Evolutionary conservation across 2,888 invertebrate genomes (phyloP).

Genomic region (Clepsis dumicolana): DNA sequence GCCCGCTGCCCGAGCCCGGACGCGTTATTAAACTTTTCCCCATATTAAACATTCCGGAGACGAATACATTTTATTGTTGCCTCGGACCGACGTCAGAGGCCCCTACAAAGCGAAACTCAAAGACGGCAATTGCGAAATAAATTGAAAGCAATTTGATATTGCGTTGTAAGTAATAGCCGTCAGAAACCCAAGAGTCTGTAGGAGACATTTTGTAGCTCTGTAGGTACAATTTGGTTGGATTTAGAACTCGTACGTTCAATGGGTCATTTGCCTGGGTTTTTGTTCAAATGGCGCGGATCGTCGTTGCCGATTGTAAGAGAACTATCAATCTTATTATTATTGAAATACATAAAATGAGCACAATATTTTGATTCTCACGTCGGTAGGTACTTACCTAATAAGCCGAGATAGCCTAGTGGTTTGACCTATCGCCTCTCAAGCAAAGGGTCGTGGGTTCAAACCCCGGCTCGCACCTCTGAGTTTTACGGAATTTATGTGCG

Average conservation of each 20-base stretch:
- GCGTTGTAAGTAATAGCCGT: constrained; percentile 86
- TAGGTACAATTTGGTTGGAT: constrained; percentile 67
- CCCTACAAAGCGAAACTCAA: constrained; percentile 86
- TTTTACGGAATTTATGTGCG: no score
- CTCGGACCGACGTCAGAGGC: constrained; percentile 85
- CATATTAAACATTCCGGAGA: constrained; percentile 87
- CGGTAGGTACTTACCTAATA: no score
- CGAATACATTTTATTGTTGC: constrained; percentile 87
- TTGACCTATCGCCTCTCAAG: no score
- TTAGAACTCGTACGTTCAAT: constrained; percentile 65
- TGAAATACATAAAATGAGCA: constrained; percentile 13
- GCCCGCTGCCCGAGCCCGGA: constrained; percentile 68
- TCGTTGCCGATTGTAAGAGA: constrained; percentile 13
- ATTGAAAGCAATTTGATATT: constrained; percentile 87
- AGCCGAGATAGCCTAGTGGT: no score
- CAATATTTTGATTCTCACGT: not conserved
- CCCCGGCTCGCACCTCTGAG: no score
- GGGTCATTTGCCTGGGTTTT: constrained; percentile 67
- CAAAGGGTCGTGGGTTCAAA: no score
- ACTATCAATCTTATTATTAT: constrained; percentile 19
- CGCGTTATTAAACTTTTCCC: constrained; percentile 87
- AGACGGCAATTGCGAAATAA: constrained; percentile 87
- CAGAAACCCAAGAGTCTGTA: constrained; percentile 77
- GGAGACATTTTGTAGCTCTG: constrained; percentile 73
- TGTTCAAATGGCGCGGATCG: constrained; percentile 28